Percentiles rank a stretch among this genome's conserved stretches.
phyloP scores from a whole-genome alignment of 1,140 invertebrate species.

The Zophobas morio region DNA sequence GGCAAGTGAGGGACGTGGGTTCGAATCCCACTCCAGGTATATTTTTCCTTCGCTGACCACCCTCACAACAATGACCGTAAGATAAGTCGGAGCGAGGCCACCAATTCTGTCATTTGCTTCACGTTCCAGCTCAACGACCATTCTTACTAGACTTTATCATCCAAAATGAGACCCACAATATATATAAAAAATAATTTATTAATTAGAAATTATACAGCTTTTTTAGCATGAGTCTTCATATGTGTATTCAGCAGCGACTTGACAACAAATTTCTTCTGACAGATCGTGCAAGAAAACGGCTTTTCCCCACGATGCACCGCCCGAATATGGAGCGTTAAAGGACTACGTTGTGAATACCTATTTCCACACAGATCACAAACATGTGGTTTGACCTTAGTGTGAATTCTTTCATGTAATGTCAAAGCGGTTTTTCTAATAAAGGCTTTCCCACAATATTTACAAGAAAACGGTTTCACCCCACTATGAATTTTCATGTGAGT shows the following conservation, averaged over 20 bases:
- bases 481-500: slow-evolving; percentile 51
- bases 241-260: slow-evolving; percentile 79
- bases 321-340: slow-evolving; percentile 68
- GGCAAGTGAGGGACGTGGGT: too few relatives aligned
- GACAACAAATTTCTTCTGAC: slow-evolving; percentile 77
- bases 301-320: slow-evolving; percentile 71
- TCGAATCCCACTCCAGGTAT: too few relatives aligned
- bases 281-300: slow-evolving; percentile 66
- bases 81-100: too few relatives aligned
- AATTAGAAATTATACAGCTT: slow-evolving; percentile 53
- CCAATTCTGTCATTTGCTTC: too few relatives aligned
- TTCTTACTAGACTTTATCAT: too few relatives aligned
- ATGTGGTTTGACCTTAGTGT: slow-evolving; percentile 86
- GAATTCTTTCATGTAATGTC: slow-evolving; percentile 79
- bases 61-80: too few relatives aligned
- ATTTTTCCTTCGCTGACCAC: too few relatives aligned
- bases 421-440: slow-evolving; percentile 80
- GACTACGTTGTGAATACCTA: slow-evolving; percentile 73
- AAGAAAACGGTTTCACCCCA: slow-evolving; percentile 51
- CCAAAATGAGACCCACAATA: too few relatives aligned
- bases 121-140: too few relatives aligned
- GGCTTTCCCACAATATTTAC: slow-evolving; percentile 55
- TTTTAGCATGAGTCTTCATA: slow-evolving; percentile 10
- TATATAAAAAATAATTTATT: too few relatives aligned
- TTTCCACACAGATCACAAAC: slow-evolving; percentile 73